Evolutionary conservation across 2,888 invertebrate species (phyloP).

Genomic region (Andrena dorsata): DNA sequence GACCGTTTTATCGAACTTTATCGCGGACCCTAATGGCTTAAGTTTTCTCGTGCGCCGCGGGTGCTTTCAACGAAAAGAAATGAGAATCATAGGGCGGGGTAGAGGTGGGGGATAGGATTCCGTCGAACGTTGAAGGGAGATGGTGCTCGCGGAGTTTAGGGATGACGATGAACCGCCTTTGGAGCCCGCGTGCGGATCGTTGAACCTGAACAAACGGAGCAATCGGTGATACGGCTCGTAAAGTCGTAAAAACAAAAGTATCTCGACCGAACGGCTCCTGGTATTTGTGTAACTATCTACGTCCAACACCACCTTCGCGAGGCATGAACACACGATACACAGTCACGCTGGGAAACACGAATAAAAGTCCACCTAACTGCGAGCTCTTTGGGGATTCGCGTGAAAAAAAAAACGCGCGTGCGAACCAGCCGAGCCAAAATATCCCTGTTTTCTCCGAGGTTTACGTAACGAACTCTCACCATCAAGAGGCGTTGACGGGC

Average conservation of each 20-base stretch:
- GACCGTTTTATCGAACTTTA: constrained; percentile 46
- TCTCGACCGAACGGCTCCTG: constrained; percentile 56
- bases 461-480: constrained; percentile 36
- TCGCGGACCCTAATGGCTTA: constrained; percentile 60
- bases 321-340: neutral
- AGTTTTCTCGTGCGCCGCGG: constrained; percentile 54
- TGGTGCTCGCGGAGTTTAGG: constrained; percentile 38
- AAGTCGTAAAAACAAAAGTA: constrained; percentile 76
- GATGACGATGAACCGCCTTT: constrained; percentile 60
- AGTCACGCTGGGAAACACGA: neutral
- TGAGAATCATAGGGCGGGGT: constrained; percentile 9
- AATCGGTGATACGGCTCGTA: constrained; percentile 74
- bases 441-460: constrained; percentile 29
- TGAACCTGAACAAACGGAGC: constrained; percentile 75
- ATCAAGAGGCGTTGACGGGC: constrained; percentile 38
- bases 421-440: constrained; percentile 19
- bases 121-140: constrained; percentile 30
- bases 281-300: constrained; percentile 48
- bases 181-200: constrained; percentile 71
- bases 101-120: neutral
- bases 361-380: constrained; percentile 34
- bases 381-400: neutral
- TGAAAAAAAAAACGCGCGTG: constrained; percentile 21
- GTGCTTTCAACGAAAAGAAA: constrained; percentile 46
- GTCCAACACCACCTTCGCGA: constrained; percentile 9